Evolutionary conservation across 2,888 invertebrate species (phyloP), one percentile per base, ranked within the genome.

Genomic region (Pegoplata infirma): DNA sequence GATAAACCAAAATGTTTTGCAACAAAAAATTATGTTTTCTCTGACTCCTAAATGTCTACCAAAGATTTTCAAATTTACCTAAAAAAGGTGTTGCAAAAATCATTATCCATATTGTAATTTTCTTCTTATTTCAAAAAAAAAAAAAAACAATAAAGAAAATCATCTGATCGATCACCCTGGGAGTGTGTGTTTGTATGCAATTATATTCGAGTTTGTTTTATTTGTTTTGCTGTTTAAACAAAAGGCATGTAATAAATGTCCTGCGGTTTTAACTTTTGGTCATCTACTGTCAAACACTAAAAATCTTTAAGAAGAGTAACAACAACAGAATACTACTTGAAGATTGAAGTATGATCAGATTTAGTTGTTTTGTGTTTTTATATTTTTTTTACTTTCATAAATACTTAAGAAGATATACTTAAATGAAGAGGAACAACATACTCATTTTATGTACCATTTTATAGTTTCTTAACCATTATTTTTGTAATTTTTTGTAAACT

Each of bases 251-350:
- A 82, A 82, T 84, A 82, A 84, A 86, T 87, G 84, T 86, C 86
- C 87, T 87, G 86, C 82, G 83, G 86, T 82, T 83, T 72, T 58
- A 55, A 55, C 56, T 81, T n/a, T 77, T 59, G 79, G 68, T 79
- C 76, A 72, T 79, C 68, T 56, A 63, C 73, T 75, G 74, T 58
- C 74, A 78, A 78, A 74, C 56, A 69, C 23, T 51, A 53, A 36
- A 56, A 67, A 16, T 8, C 8, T 28, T 12, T n/a, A 10, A n/a
- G n/a, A n/a, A n/a, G n/a, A n/a, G n/a, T 40, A 17, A 56, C 82
- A 55, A 56, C 23, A 55, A 61, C 17, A 21, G 53, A n/a, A 44
- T 40, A 47, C 17, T 68, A 68, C 75, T 75, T 75, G 75, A 75
- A 28, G 40, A 56, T 40, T 68, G 32, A 75, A 69, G 68, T 58